A percentile compares a stretch with the other conserved stretches of the same genome.
Conservation (phyloP, 2,113 vertebrate species). For the Oreocharis arfaki region DNA sequence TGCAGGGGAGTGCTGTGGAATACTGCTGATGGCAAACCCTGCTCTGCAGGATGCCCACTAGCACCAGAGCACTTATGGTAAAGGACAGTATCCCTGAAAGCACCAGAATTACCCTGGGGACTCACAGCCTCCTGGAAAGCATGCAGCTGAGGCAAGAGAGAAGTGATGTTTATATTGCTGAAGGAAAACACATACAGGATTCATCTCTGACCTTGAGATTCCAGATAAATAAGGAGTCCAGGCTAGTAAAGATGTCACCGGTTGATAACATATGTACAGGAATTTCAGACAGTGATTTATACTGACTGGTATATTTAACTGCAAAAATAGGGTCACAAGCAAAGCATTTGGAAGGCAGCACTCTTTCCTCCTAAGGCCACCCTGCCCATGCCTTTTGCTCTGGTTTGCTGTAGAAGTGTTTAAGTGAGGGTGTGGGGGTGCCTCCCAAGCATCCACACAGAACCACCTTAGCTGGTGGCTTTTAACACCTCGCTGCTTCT, state of each 20-base stretch:
- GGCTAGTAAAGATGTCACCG: not conserved
- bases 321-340: not conserved
- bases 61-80: not conserved
- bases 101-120: not conserved
- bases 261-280: not conserved
- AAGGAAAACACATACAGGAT: not conserved
- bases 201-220: not conserved
- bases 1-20: not conserved
- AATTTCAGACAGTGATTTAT: not conserved
- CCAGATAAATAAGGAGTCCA: not conserved
- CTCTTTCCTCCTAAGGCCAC: not conserved
- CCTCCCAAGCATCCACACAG: not conserved
- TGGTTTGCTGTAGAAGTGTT: not conserved
- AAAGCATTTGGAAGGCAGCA: not conserved
- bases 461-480: not conserved
- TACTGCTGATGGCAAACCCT: not conserved
- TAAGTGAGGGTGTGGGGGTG: not conserved
- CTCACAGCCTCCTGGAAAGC: not conserved
- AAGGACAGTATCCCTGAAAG: not conserved
- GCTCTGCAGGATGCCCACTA: not conserved
- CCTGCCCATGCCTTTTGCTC: not conserved
- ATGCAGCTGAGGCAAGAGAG: not conserved
- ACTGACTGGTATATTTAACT: not conserved
- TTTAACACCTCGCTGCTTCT: fast-evolving
- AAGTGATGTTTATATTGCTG: not conserved